Conservation (phyloP, 2,797 vertebrate species). For the Trichosurus vulpecula region DNA sequence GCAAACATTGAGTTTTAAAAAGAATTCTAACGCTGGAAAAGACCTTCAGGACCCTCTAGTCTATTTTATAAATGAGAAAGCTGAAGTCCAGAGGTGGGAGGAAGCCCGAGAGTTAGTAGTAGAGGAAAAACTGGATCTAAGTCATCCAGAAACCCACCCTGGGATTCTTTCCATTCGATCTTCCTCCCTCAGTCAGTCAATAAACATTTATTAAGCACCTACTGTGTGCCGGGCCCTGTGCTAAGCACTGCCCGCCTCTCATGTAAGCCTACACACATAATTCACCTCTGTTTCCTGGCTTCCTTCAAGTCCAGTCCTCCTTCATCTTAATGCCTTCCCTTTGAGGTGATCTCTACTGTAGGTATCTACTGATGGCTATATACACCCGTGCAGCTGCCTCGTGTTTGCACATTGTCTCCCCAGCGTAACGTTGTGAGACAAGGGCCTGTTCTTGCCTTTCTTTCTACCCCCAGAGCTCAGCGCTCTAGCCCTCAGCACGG, state of each 20-base stretch:
- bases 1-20: not conserved
- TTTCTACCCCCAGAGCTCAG: not conserved
- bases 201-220: not conserved
- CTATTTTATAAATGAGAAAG: conserved; percentile 52
- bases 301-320: not conserved
- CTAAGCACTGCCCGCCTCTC: not conserved
- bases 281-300: not conserved
- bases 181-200: not conserved
- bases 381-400: not conserved
- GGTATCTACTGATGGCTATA: not conserved
- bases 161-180: not conserved
- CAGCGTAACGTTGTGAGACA: not conserved
- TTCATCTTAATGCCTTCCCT: not conserved
- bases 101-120: conserved; percentile 2
- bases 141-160: not conserved
- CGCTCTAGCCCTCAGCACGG: not conserved
- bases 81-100: conserved; percentile 7
- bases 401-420: not conserved
- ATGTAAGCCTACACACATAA: not conserved
- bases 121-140: not conserved
- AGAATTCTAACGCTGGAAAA: not conserved
- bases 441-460: not conserved
- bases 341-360: not conserved
- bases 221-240: not conserved
- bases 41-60: not conserved